Evolutionary conservation across 2,888 invertebrate species (phyloP), one percentile per base, ranked within the genome.

Genomic region (Camponotus fellah): DNA sequence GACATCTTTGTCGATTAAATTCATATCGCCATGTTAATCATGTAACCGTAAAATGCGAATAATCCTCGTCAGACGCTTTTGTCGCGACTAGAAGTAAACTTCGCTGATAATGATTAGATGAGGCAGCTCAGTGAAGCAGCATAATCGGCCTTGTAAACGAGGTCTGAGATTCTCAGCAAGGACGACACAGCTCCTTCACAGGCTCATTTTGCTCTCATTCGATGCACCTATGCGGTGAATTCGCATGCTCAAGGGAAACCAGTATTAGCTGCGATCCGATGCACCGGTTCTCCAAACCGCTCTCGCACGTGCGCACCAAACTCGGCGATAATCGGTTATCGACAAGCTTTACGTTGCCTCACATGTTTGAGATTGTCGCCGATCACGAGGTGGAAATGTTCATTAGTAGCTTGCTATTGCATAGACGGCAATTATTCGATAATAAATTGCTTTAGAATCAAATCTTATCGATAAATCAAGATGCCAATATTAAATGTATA

Each of bases 191-290:
- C 62, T 82, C 66, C 49, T 53, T 76, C 64, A 62, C 58, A 53
- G 75, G 81, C 66, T 82, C 43, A 72, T 77, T 82, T 65, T 60
- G 75, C 65, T 82, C 80, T 80, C 81, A 69, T 85, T 83, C 32
- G 71, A 58, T 43, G 66, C 49, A 43, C 40, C 26, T 75, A 46
- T 72, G 79, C 34, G 81, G 43, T 74, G 77, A 76, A 88, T 90
- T 88, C 84, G 80, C 85, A 83, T 80, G 87, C 88, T 88, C 91
- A 91, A 91, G 92, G 88, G 87, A 91, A 92, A 92, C 92, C 89
- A 89, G 91, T 91, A 86, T 86, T 75, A 77, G 72, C 86, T 77
- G 82, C 60, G 69, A 79, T 37, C 62, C 62, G 74, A 77, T 82
- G 77, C 86, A 72, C 83, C 85, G 87, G 76, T 87, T 87, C 86